Evolutionary conservation across 2,888 invertebrate species (phyloP), one percentile per base, ranked within the genome.

Genomic region (Drosophila silvestris): DNA sequence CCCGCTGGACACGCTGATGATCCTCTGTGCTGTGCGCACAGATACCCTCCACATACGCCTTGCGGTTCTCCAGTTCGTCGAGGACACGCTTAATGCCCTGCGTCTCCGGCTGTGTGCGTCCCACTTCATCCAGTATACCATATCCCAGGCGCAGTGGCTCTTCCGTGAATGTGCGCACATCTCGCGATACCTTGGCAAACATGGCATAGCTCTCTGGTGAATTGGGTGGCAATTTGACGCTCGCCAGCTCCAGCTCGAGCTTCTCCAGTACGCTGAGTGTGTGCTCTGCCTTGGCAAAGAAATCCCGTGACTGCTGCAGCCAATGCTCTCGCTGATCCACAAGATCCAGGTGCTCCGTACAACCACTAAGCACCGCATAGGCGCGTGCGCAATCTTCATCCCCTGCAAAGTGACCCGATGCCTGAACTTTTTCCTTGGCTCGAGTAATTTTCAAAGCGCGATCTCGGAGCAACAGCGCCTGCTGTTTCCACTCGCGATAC

Each of bases 391-490:
- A 95, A 2, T 95, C 96, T 88, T 96, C 95, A 83, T 96, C 95
- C 5, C 96, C 96, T 30, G 96, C 96, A 85, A 96, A 96, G 88
- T 96, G 96, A 37, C 96, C 96, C 5, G 96, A 95, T 30, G 95
- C 94, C 53, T 96, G 95, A 69, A 97, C 94, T 89, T 96, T 96
- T 92, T 97, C 97, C 22, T 97, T 97, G 47, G 96, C 96, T 88
- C 96, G 95, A 30, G 97, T 96, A 83, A 97, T 96, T 92, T 96
- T 96, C 60, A 97, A 93, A 10, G 96, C 96, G 82, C 95, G 95
- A 91, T 97, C 97, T 91, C 97, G 96, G 70, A 97, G 94, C 72
- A 96, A 95, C 94, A 96, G 94, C 32, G 96, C 96, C 93, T 96
- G 96, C 32, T 95, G 94, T 82, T 96, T 95, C 84, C 96, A 94